These are phyloP conservation scores for Palaemon carinicauda DNA, from an alignment of 1,140 invertebrate genomes.

Conservation along the genomic window DNA sequence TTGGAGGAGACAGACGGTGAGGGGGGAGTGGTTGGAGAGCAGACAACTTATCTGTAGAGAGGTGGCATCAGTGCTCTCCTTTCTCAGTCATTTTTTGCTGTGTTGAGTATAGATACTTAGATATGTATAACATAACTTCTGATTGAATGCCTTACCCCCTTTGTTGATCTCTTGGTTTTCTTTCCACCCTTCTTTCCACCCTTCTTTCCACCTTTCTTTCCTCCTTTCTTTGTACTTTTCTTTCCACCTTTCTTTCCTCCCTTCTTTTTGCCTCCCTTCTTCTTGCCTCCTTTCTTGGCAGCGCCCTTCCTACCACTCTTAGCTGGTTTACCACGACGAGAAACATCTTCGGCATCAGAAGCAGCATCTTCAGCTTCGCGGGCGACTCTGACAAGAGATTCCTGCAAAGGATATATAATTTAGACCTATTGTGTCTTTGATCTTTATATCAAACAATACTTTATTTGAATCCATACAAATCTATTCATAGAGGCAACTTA, in stretches of 20 bases:
- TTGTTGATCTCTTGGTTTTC: neutral
- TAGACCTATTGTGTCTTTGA: too few species aligned
- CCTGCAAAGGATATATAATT: too few species aligned
- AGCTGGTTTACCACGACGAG: neutral
- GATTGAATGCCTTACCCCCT: neutral
- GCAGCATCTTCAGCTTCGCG: neutral
- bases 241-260: conserved; percentile 32
- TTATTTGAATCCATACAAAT: too few species aligned
- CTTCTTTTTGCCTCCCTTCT: neutral
- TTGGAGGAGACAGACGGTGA: too few species aligned
- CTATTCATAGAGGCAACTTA: too few species aligned
- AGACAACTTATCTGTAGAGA: too few species aligned
- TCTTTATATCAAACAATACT: too few species aligned
- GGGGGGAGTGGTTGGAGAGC: too few species aligned
- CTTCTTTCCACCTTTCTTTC: conserved; percentile 32
- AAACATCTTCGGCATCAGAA: neutral
- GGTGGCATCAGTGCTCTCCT: too few species aligned
- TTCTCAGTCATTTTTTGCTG: too few species aligned
- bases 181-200: neutral
- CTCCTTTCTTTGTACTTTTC: neutral
- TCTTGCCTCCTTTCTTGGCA: neutral
- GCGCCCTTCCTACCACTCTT: neutral
- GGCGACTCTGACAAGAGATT: neutral
- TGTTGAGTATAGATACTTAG: too few species aligned
- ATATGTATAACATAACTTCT: too few species aligned